These are phyloP conservation scores for Magallana ariakensis DNA, from an alignment of 1,140 invertebrate species.

Conservation along the genomic window DNA sequence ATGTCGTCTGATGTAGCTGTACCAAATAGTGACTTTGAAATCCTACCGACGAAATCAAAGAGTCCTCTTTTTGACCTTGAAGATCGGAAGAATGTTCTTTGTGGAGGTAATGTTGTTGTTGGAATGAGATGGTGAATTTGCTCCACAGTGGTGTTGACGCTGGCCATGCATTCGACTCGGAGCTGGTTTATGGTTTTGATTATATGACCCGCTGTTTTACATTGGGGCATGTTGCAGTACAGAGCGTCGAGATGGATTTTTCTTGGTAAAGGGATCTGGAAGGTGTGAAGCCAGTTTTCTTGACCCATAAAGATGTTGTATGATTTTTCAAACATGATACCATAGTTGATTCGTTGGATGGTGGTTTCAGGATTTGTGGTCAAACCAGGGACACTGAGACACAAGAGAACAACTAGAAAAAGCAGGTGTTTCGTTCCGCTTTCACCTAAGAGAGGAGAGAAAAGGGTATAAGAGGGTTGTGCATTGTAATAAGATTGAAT, in stretches of 20 bases:
- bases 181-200: not conserved
- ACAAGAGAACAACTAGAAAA: not conserved
- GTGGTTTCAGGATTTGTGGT: too few species aligned
- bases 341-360: constrained; percentile 33
- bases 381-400: not conserved
- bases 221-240: not conserved
- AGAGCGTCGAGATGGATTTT: not conserved
- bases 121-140: constrained; percentile 32
- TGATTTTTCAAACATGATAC: not conserved
- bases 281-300: constrained; percentile 43
- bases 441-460: constrained; percentile 8
- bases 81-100: not conserved
- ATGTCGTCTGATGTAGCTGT: constrained; percentile 45
- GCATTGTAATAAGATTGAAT: not conserved
- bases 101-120: not conserved
- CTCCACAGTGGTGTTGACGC: not conserved
- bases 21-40: constrained; percentile 50
- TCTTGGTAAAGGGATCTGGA: constrained; percentile 30
- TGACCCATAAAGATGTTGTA: constrained; percentile 8
- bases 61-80: constrained; percentile 10
- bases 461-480: not conserved
- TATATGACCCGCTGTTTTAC: not conserved
- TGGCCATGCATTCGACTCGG: constrained; percentile 17
- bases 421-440: not conserved
- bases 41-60: constrained; percentile 41